These are phyloP conservation scores for Helicolenus hilgendorfi DNA, from an alignment of 2,797 vertebrate genomes.

Conservation along the genomic window DNA sequence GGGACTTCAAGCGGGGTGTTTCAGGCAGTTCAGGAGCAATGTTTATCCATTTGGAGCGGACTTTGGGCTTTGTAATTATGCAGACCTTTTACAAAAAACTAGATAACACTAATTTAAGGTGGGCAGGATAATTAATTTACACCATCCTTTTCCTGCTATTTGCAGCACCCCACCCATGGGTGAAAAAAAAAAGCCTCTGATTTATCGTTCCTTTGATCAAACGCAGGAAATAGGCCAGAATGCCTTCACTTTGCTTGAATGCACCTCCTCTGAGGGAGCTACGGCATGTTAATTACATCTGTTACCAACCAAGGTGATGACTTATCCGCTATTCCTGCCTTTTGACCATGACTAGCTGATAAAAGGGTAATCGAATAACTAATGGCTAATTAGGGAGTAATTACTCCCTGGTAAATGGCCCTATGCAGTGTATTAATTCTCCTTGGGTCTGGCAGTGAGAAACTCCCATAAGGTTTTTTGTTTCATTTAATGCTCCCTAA, in stretches of 20 bases:
- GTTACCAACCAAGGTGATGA: conserved; percentile 87
- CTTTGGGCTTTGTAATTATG: too few species aligned
- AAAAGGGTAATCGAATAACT: conserved; percentile 92
- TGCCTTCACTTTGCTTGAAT: conserved; percentile 59
- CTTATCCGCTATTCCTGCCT: conserved; percentile 85
- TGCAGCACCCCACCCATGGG: conserved; percentile 31
- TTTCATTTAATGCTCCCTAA: conserved; percentile 89
- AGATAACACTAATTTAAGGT: neutral
- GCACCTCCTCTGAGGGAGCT: conserved; percentile 53
- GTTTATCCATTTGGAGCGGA: too few species aligned
- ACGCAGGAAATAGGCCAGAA: conserved; percentile 70
- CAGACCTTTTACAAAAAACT: too few species aligned
- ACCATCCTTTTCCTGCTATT: conserved; percentile 36
- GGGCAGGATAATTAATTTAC: conserved; percentile 41
- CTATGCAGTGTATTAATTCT: conserved; percentile 88
- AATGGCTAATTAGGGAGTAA: conserved; percentile 91
- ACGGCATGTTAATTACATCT: conserved; percentile 83
- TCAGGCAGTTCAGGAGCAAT: too few species aligned
- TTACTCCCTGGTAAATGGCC: conserved; percentile 88
- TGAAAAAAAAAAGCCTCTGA: conserved; percentile 25
- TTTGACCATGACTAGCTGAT: conserved; percentile 91
- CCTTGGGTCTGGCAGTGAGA: conserved; percentile 82
- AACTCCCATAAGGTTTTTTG: conserved; percentile 87
- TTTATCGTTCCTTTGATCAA: conserved; percentile 75
- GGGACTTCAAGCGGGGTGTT: too few species aligned